Percentiles rank a stretch among this genome's conserved stretches.
Evolutionary conservation across 2,797 vertebrate genomes (phyloP).

Genomic region (Calcarius lapponicus): DNA sequence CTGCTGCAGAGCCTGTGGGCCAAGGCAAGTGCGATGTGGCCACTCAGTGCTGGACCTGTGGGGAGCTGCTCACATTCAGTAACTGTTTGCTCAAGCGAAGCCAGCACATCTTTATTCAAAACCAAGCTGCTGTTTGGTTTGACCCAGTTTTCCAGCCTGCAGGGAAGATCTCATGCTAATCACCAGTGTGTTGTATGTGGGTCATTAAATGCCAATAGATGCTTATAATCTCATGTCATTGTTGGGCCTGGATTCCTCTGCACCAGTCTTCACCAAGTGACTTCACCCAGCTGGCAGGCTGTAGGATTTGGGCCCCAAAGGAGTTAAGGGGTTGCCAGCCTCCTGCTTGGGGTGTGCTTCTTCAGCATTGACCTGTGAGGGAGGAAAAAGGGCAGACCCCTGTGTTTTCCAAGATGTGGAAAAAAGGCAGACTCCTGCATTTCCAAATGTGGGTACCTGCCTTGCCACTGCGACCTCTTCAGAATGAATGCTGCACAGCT

Average conservation of each 20-base stretch:
- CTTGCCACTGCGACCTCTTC: neutral
- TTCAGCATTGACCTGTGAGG: neutral
- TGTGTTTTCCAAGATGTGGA: neutral
- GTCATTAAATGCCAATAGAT: conserved; percentile 9
- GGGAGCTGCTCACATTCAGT: neutral
- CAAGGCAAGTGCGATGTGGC: fast-evolving
- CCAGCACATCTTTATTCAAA: neutral
- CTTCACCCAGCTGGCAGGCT: neutral
- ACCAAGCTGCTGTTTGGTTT: conserved; percentile 36
- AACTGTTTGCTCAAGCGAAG: neutral
- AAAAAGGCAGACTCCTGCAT: neutral
- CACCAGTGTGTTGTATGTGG: neutral
- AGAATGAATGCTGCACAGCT: neutral
- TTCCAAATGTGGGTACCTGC: neutral
- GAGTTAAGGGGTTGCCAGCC: neutral
- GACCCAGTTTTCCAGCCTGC: conserved; percentile 62
- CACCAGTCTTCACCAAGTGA: neutral
- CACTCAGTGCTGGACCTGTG: neutral
- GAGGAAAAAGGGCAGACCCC: neutral
- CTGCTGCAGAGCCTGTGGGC: neutral
- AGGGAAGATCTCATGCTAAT: conserved; percentile 27
- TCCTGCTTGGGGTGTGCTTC: neutral
- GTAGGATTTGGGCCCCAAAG: neutral
- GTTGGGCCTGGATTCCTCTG: neutral
- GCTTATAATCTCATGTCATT: fast-evolving